phyloP scores from a whole-genome alignment of 2,888 invertebrate species.

The Cerceris ruficornis region DNA sequence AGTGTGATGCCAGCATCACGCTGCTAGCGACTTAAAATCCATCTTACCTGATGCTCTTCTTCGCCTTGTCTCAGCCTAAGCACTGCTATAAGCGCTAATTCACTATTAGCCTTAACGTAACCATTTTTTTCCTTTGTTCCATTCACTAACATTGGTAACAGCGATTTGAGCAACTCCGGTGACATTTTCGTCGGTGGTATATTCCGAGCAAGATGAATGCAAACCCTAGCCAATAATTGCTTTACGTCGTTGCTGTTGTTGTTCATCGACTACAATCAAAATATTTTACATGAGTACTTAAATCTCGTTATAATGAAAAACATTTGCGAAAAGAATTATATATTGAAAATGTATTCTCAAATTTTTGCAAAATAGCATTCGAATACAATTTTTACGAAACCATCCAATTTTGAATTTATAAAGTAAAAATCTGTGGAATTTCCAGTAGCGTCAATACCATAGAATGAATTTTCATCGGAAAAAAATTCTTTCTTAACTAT shows the following conservation, averaged over 20 bases:
- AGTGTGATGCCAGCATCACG: too few species aligned
- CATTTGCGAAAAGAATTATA: not conserved
- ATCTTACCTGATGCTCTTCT: constrained; percentile 86
- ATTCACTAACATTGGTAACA: constrained; percentile 96
- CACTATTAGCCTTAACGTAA: constrained; percentile 96
- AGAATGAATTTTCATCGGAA: too few species aligned
- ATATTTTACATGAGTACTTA: not conserved
- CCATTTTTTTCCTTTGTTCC: constrained; percentile 99
- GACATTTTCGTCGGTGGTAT: constrained; percentile 85
- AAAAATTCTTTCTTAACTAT: too few species aligned
- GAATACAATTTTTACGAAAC: too few species aligned
- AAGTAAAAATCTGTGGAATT: too few species aligned
- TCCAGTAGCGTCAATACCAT: too few species aligned
- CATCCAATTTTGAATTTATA: too few species aligned
- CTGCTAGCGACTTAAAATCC: too few species aligned
- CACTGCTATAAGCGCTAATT: constrained; percentile 94
- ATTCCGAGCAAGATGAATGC: constrained; percentile 88
- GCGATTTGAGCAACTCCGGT: constrained; percentile 88
- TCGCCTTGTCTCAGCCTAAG: constrained; percentile 91
- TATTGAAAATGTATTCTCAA: too few species aligned
- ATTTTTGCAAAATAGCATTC: too few species aligned
- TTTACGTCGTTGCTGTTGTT: constrained; percentile 97
- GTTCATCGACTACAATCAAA: constrained; percentile 90
- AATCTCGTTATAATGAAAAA: not conserved
- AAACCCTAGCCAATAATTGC: constrained; percentile 92